These are phyloP conservation scores for Heliconius nattereri DNA, from an alignment of 1,140 invertebrate species.

Conservation along the genomic window DNA sequence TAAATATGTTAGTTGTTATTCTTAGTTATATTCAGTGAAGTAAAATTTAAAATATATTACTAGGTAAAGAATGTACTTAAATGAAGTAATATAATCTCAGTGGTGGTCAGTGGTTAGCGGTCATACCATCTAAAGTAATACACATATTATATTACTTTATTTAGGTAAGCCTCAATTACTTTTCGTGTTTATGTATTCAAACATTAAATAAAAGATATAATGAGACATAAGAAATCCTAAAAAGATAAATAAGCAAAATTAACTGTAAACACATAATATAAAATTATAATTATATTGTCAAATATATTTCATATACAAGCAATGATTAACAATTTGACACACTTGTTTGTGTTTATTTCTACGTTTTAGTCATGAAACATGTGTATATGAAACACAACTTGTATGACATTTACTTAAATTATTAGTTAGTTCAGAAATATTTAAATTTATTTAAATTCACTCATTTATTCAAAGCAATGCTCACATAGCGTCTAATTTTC, in stretches of 20 bases:
- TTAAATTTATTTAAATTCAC: conserved; percentile 18
- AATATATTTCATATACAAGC: neutral
- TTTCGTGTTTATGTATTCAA: too few species aligned
- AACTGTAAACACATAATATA: neutral
- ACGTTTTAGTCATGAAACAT: neutral
- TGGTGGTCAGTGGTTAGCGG: neutral
- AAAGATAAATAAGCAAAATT: neutral
- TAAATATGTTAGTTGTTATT: too few species aligned
- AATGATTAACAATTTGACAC: neutral
- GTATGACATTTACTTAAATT: conserved; percentile 5
- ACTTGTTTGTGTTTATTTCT: neutral
- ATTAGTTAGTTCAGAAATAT: conserved; percentile 4
- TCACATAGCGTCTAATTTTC: neutral
- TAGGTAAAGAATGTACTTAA: neutral
- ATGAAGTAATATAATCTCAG: neutral
- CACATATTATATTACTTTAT: neutral
- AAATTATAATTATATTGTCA: neutral
- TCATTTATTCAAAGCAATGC: neutral
- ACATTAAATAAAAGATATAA: too few species aligned
- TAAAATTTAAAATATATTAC: neutral
- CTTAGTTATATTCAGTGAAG: neutral
- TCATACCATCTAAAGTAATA: neutral
- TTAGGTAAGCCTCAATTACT: neutral
- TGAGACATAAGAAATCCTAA: too few species aligned
- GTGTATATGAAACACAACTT: neutral